Conservation (phyloP, 2,113 vertebrate genomes). For the Seriola dumerili region DNA sequence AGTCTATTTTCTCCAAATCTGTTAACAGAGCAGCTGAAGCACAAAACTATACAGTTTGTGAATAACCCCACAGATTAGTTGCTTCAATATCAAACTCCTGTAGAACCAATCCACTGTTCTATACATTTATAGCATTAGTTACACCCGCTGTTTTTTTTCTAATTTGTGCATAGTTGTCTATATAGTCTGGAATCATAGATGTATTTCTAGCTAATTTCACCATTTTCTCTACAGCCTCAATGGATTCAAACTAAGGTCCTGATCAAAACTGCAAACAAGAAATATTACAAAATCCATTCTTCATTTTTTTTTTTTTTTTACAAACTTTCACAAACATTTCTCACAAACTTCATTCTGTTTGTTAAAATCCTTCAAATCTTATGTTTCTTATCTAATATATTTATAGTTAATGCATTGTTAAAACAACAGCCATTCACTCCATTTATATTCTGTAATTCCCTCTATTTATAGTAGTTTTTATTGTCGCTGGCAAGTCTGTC, state of each 20-base stretch:
- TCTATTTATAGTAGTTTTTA: no score
- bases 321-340: background rate
- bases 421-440: no score
- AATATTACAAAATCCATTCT: background rate
- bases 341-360: no score
- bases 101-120: background rate
- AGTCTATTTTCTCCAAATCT: conserved; percentile 10
- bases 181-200: no score
- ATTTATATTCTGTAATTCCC: no score
- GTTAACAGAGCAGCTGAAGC: conserved; percentile 15
- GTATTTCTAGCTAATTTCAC: background rate
- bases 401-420: no score
- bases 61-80: background rate
- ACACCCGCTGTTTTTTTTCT: background rate
- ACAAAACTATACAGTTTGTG: background rate
- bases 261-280: background rate
- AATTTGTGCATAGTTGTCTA: no score
- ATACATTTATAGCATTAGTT: background rate
- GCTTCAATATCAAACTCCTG: background rate
- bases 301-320: no score
- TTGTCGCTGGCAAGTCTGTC: no score
- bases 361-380: no score
- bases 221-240: background rate
- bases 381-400: no score
- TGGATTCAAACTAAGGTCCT: background rate